Base-by-base conservation (phyloP, 53 echinoderm and acorn worm genomes). In the Astropecten irregularis region DNA sequence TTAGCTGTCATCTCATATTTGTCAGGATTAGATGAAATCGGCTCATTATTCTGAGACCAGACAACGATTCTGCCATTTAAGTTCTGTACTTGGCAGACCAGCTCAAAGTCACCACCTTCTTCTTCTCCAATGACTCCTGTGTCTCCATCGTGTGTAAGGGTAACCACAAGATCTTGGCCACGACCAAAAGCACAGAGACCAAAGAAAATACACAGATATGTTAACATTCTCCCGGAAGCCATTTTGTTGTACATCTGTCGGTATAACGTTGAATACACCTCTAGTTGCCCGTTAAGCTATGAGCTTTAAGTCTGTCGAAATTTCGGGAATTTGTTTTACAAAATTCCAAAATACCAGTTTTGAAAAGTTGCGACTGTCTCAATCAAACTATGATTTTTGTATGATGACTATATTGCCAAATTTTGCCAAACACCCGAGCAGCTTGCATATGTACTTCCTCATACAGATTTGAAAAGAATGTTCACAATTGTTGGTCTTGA, bases 1-100 rank as follows among this genome's bases (percentile, higher is more conserved):
- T 79, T 79, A 19, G 42, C 44, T 20, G 79, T 62, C 23, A 56
- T 10, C 3, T 38, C 1, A 9, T 76, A 76, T 55, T 56, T 76
- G 1, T 2, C 40, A 55, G 36, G 27, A 1, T 36, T 54, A 30
- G 50, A 20, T 1, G 40, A 0, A 36, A 76, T 76, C 15, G 4
- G 39, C 4, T 0, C 15, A 2, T 59, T 31, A 9, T 2, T 47
- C 28, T 61, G 42, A 9, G 47, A 19, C 79, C 79, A 79, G 18
- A 2, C 42, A n/a, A 79, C 63, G 9, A 46, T 3, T 0, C 0
- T 2, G 19, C 48, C 21, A 32, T 30, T 18, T 19, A 62, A 48
- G 60, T 49, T 62, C 18, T 79, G 9, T 20, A 62, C 47, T 30
- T 79, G 20, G 61, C 79, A 79, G 23, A 61, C 26, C 27, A 79